Evolutionary conservation across 2,797 vertebrate species (phyloP).

Genomic region (Onychomys arenicola): DNA sequence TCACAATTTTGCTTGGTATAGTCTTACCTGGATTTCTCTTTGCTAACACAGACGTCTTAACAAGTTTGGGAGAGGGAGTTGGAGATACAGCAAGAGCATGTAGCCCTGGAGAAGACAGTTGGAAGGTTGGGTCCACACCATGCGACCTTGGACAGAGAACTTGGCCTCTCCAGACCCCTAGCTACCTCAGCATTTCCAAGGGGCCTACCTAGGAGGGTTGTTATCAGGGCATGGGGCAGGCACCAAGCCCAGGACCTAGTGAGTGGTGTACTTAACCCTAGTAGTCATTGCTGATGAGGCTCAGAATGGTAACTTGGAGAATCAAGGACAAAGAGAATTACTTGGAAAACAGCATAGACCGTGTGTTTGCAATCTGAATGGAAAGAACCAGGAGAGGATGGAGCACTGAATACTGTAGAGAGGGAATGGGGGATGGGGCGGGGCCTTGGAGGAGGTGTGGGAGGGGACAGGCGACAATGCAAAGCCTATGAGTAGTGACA

Average conservation of each 20-base stretch:
- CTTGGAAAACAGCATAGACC: neutral
- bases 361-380: slow-evolving; percentile 1
- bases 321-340: neutral
- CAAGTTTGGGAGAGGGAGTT: neutral
- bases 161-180: neutral
- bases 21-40: slow-evolving; percentile 33
- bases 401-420: neutral
- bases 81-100: neutral
- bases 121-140: neutral
- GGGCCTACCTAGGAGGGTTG: neutral
- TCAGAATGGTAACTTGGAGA: neutral
- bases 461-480: neutral
- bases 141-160: neutral
- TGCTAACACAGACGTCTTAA: neutral
- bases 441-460: neutral
- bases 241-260: neutral
- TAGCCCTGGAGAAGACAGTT: neutral
- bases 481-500: neutral
- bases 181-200: neutral
- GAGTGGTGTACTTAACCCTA: neutral
- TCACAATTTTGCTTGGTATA: neutral
- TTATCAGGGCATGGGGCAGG: neutral
- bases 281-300: neutral
- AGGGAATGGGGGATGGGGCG: neutral
- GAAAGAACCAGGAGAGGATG: neutral